Evolutionary conservation across 2,113 vertebrate species (phyloP), one percentile per base, ranked within the genome.

Genomic region (Microtus ochrogaster): DNA sequence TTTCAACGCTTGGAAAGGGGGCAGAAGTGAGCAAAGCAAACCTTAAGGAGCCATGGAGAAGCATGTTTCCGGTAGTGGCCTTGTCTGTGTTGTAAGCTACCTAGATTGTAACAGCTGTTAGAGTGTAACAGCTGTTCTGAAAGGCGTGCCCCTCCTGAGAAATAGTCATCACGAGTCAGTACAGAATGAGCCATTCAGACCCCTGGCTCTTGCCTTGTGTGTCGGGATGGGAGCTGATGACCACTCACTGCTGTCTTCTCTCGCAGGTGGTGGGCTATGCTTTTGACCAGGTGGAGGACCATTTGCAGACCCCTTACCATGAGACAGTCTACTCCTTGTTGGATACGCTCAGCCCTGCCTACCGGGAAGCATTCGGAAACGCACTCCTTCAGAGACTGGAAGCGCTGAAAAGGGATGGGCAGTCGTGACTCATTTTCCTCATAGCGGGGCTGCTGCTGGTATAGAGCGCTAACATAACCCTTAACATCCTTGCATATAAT

Each of bases 301-400:
- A 98, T 52, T 83, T 99, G 94, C 98, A 98, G 97, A 99, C 98
- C 47, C 99, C 99, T 5, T 99, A 99, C 98, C 99, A 99, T 2
- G 99, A 99, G 98, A 99, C 99, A 3, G 99, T 99, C 96, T 99
- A 99, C 98, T 99, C 99, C 0, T 98, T 99, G 89, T 97, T 99
- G 98, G 99, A 99, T 94, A 99, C 99, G 0, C 99, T 99, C 96
- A 99, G 99, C 98, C 99, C 99, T 0, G 99, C 99, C 0, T 99
- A 99, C 98, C 99, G 99, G 95, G 99, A 99, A 88, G 99, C 99
- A 7, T 99, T 99, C 91, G 99, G 99, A 91, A 99, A 99, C 4
- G 99, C 99, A 21, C 98, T 99, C 21, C 99, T 99, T 63, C 99
- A 99, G 97, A 99, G 99, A 97, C 98, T 99, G 39, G 99, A 99